Percentiles rank a stretch among this genome's conserved stretches.
phyloP scores from a whole-genome alignment of 2,797 vertebrate genomes.

The Huso huso region DNA sequence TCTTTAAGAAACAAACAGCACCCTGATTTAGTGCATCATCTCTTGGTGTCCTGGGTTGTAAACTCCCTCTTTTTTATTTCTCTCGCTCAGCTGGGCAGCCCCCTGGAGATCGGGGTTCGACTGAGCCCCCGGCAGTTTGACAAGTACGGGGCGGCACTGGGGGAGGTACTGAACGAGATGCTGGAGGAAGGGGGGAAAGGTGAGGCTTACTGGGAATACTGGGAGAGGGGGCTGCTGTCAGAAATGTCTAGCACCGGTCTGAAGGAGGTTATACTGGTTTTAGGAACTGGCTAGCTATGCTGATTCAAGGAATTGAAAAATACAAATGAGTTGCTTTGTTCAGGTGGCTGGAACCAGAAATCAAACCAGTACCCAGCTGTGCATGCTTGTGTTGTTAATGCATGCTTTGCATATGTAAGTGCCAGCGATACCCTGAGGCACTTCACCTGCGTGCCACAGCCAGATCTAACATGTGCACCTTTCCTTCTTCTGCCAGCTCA shows the following conservation, averaged over 20 bases:
- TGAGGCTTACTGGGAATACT: slow-evolving; percentile 7
- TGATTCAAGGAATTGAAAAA: not conserved
- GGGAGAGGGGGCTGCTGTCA: no score
- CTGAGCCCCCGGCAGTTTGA: slow-evolving; percentile 48
- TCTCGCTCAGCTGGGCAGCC: slow-evolving; percentile 40
- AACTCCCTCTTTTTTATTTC: not conserved
- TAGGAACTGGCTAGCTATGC: not conserved
- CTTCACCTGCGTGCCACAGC: no score
- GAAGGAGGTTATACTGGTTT: not conserved
- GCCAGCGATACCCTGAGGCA: no score
- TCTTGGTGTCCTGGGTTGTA: not conserved
- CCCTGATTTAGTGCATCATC: no score
- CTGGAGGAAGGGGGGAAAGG: slow-evolving; percentile 32
- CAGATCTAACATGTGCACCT: no score
- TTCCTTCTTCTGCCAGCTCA: no score
- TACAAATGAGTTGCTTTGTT: not conserved
- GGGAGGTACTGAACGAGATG: slow-evolving; percentile 39
- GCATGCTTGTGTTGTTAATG: no score
- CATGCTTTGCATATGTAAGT: no score
- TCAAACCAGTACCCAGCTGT: not conserved
- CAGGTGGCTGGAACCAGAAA: not conserved
- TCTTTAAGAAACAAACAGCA: not conserved
- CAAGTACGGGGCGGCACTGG: slow-evolving; percentile 42
- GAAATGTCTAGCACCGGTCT: not conserved
- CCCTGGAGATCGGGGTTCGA: slow-evolving; percentile 40